phyloP scores from a whole-genome alignment of 2,113 vertebrate genomes.

The Takifugu bimaculatus region DNA sequence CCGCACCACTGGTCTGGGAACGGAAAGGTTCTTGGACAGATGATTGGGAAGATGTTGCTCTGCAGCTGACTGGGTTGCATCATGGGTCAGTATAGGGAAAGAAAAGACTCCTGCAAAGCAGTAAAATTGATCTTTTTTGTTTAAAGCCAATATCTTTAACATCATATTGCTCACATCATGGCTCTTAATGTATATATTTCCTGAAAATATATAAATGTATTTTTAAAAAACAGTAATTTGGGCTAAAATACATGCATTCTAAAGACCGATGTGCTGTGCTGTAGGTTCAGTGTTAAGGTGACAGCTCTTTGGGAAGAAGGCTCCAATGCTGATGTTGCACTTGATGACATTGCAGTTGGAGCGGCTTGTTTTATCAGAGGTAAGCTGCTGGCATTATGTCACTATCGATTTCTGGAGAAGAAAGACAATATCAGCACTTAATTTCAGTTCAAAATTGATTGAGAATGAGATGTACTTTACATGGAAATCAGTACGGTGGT shows the following conservation, averaged over 20 bases:
- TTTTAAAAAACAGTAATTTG: background rate
- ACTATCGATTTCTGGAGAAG: background rate
- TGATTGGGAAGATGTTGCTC: constrained; percentile 77
- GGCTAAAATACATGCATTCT: background rate
- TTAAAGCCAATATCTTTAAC: no score
- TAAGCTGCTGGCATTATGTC: constrained; percentile 40
- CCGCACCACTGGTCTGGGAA: constrained; percentile 72
- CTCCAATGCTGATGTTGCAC: constrained; percentile 80
- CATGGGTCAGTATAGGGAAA: constrained; percentile 65
- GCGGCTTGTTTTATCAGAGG: constrained; percentile 79
- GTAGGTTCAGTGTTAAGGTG: constrained; percentile 81
- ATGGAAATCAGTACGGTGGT: no score
- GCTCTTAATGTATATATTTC: no score
- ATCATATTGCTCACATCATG: no score
- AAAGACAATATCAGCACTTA: background rate
- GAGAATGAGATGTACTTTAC: no score
- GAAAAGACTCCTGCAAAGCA: background rate
- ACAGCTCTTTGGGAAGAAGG: constrained; percentile 77
- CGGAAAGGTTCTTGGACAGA: constrained; percentile 72
- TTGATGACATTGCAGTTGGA: constrained; percentile 83
- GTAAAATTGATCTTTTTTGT: background rate
- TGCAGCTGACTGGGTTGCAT: constrained; percentile 74
- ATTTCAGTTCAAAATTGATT: no score
- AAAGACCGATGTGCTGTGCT: constrained; percentile 6
- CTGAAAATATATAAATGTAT: background rate